These are phyloP conservation scores for Holothuria glaberrima DNA, from an alignment of 35 echinoderm and acorn worm genomes.

Conservation along the genomic window DNA sequence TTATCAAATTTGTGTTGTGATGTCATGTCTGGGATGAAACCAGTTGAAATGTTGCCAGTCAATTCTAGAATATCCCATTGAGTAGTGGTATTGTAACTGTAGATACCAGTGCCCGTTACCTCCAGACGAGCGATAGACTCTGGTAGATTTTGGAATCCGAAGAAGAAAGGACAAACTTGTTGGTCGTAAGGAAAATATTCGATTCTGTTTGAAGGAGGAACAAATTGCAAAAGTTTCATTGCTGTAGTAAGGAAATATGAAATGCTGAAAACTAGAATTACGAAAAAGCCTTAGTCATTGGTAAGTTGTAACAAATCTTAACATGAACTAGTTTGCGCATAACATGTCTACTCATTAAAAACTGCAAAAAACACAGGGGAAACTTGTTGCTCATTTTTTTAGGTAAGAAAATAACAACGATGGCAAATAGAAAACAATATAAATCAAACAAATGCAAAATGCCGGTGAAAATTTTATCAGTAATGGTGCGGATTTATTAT, in stretches of 20 bases:
- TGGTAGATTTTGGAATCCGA: slow-evolving; percentile 8
- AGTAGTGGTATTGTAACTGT: neutral
- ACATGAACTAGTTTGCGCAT: neutral
- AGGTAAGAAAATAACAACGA: too few species aligned
- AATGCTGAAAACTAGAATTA: neutral
- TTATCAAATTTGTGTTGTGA: neutral
- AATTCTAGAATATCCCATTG: neutral
- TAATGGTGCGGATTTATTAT: too few species aligned
- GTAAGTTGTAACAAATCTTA: neutral
- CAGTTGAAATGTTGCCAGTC: neutral
- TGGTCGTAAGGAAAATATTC: slow-evolving; percentile 28
- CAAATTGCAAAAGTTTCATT: neutral
- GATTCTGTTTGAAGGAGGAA: neutral
- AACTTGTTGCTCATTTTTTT: too few species aligned
- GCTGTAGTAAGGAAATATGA: neutral
- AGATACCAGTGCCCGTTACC: neutral
- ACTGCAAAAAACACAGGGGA: neutral
- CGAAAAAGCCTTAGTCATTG: neutral
- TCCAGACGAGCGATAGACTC: neutral
- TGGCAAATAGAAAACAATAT: too few species aligned
- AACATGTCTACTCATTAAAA: neutral
- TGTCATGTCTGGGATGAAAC: neutral
- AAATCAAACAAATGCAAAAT: too few species aligned
- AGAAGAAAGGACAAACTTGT: slow-evolving; percentile 18
- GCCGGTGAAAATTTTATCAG: too few species aligned